Evolutionary conservation across 64 coral and sea anemone species (phyloP).

Genomic region (Actinia tenebrosa): DNA sequence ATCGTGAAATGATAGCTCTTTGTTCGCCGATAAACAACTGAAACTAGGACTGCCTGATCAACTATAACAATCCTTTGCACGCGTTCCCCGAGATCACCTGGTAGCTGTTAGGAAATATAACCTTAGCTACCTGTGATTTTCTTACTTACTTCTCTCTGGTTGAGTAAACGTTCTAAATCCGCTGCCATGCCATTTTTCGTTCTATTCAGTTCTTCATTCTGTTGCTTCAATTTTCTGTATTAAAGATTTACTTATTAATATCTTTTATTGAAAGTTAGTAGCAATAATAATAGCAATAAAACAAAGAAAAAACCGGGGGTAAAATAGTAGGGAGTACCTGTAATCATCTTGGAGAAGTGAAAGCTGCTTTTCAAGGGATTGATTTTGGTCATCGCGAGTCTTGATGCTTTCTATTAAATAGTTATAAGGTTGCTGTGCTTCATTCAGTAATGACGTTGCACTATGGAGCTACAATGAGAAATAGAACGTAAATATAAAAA

Average conservation of each 20-base stretch:
- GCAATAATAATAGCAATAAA: neutral
- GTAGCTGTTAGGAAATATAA: no score
- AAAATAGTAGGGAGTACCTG: slow-evolving; percentile 42
- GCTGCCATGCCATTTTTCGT: slow-evolving; percentile 79
- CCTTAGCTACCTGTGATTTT: neutral
- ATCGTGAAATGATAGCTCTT: no score
- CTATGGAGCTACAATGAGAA: slow-evolving; percentile 52
- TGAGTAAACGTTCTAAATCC: slow-evolving; percentile 87
- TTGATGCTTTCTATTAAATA: slow-evolving; percentile 97
- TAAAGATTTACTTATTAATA: neutral
- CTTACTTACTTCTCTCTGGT: slow-evolving; percentile 85
- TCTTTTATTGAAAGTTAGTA: neutral
- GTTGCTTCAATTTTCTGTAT: slow-evolving; percentile 64
- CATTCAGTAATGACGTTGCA: slow-evolving; percentile 86
- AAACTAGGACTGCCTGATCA: no score
- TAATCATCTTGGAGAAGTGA: slow-evolving; percentile 64
- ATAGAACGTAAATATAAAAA: neutral
- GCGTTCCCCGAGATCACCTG: no score
- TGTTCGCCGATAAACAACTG: no score
- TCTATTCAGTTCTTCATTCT: slow-evolving; percentile 63
- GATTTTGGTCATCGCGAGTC: slow-evolving; percentile 72
- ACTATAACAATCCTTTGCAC: no score
- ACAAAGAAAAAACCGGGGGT: neutral
- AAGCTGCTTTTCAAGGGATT: slow-evolving; percentile 73
- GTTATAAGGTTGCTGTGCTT: slow-evolving; percentile 97